A percentile compares a stretch with the other conserved stretches of the same genome.
Conservation (phyloP, 2,113 vertebrate species). For the Amblyornis subalaris region DNA sequence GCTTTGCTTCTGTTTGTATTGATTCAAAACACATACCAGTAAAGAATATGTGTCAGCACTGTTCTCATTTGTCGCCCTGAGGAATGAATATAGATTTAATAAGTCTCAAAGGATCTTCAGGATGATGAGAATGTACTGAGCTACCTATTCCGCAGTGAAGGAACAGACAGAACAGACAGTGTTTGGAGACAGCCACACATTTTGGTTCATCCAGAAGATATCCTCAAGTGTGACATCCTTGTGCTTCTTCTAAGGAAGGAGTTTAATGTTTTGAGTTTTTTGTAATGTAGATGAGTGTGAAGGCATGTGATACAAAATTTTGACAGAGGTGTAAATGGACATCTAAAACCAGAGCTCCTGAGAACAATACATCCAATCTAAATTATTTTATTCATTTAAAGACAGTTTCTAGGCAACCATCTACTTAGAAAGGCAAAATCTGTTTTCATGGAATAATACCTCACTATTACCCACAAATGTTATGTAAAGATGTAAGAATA, state of each 20-base stretch:
- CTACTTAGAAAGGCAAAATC: background rate
- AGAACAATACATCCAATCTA: background rate
- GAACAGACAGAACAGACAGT: background rate
- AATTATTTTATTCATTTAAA: background rate
- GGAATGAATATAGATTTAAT: background rate
- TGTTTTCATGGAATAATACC: background rate
- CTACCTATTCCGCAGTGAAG: background rate
- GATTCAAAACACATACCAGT: background rate
- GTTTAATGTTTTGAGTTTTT: background rate
- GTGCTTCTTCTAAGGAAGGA: background rate
- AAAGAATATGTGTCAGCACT: background rate
- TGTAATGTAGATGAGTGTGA: background rate
- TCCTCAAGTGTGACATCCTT: background rate
- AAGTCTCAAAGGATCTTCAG: background rate
- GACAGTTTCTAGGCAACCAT: background rate
- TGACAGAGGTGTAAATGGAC: background rate
- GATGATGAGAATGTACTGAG: background rate
- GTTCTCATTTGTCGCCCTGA: background rate
- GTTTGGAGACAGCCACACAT: background rate
- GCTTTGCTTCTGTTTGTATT: background rate
- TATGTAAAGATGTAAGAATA: background rate
- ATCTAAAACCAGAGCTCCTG: background rate
- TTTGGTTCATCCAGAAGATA: background rate
- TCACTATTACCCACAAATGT: background rate
- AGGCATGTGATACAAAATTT: background rate